Evolutionary conservation across 2,797 vertebrate species (phyloP), one percentile per base, ranked within the genome.

Genomic region (Rhinichthys osculus): DNA sequence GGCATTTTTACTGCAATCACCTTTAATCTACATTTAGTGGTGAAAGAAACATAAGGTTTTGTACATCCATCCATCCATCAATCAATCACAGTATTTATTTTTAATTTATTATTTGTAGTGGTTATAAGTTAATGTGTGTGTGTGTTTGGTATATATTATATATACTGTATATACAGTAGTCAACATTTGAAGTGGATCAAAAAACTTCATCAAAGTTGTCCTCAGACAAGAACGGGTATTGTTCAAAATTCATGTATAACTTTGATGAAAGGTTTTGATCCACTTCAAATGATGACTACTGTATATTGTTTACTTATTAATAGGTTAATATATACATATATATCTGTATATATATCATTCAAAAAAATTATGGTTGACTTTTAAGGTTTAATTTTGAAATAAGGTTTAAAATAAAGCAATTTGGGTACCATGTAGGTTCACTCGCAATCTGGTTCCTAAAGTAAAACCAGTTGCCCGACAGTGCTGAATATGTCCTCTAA

Each of bases 1-100:
- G 59, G 2, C 30, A 35, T 83, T 76, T 76, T 83, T 83, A 83
- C 72, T 19, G 21, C 82, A 40, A 76, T 76, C 33, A 76, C 33
- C 44, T 83, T 76, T 67, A 38, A 73, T 83, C 21, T 44, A 76
- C 57, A 38, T 74, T 76, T 66, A 66, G 57, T 50, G 4, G 27
- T 21, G 40, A 66, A 62, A 35, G 27, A 33, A 44, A 35, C n/a
- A 13, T 16, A 16, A 64, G 23, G 7, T 79, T 79, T 79, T 79
- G 17, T 79, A 5, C 38, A 66, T 66, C 30, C 27, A 66, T 33
- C 27, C 57, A 27, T 62, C 57, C 11, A 62, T 64, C 23, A 1
- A 62, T 62, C 57, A 11, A 62, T 14, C 6, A 64, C n/a, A 27
- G 1, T 62, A 62, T 62, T 59, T 59, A 62, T 62, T 27, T 27